Percentiles rank a stretch among this genome's conserved stretches.
phyloP scores from a whole-genome alignment of 2,113 vertebrate genomes.

The Eptesicus fuscus region DNA sequence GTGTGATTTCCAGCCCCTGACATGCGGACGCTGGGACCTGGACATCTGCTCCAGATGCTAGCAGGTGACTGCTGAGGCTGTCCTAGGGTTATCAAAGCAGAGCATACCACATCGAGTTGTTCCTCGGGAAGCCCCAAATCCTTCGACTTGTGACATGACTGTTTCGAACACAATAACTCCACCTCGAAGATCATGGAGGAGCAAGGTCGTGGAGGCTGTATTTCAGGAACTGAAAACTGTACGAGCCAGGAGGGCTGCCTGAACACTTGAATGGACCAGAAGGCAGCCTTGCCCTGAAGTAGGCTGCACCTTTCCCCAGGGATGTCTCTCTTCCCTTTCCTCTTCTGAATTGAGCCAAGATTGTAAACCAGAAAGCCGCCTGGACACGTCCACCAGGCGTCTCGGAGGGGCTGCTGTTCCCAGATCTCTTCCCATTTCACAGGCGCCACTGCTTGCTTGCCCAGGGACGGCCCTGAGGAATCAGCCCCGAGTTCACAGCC shows the following conservation, averaged over 20 bases:
- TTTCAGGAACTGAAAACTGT: background rate
- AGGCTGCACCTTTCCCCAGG: background rate
- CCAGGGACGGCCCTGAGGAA: background rate
- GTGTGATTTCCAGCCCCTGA: background rate
- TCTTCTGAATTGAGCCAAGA: conserved; percentile 57
- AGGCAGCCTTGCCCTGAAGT: background rate
- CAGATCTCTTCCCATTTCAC: background rate
- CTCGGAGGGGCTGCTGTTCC: background rate
- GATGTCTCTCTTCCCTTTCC: background rate
- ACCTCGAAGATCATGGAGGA: background rate
- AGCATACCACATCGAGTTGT: background rate
- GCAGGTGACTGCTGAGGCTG: background rate
- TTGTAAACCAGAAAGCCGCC: background rate
- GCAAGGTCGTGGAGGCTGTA: background rate
- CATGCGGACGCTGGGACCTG: background rate
- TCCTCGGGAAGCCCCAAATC: background rate
- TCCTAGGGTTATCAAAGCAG: background rate
- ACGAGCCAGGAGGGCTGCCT: background rate
- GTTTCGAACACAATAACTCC: background rate
- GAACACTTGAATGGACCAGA: background rate
- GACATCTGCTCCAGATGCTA: background rate
- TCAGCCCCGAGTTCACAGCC: background rate
- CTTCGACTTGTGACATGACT: background rate
- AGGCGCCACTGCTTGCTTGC: background rate
- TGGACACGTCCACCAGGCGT: background rate